Base-by-base conservation (phyloP, 2,797 vertebrate species). In the Neopelma chrysocephalum region DNA sequence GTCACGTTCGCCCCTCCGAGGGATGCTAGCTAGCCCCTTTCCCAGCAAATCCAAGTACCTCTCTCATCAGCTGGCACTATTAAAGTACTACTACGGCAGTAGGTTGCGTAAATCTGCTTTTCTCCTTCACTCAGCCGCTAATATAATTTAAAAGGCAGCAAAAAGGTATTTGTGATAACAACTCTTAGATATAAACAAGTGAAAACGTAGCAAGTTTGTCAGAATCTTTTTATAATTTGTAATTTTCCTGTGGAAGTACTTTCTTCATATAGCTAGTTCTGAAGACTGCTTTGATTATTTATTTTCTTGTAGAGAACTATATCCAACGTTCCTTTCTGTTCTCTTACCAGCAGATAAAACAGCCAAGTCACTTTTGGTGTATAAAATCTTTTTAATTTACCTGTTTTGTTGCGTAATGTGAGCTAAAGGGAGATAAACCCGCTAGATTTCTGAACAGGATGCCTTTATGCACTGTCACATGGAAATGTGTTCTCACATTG, bases 11-110 rank as follows among this genome's bases (percentile, higher is more conserved):
- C 5, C 64, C 17, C 18, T 29, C 4, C 7, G 6, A 18, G 16
- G 10, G 25, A 18, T 64, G 51, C 43, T 12, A 1, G 14, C 6
- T 53, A 1, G 1, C 13, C 9, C 47, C n/a, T 11, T 45, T 53
- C 50, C 32, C 53, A 6, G 25, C 47, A 40, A 43, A 27, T 11
- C 1, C 2, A 8, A 18, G 1, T 1, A 5, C 10, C 42, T 4
- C 7, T 3, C 14, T 20, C 4, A 4, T 4, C 31, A 70, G 21
- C 22, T 16, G 15, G 8, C 8, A 1, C 6, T 40, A 5, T 23
- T 12, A 32, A 11, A 2, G 2, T 40, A 25, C 3, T 20, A 0
- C 29, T 1, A 0, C 0, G 3, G 15, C 8, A 8, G 6, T 17
- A 10, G 3, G n/a, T 13, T 3, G 5, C 3, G 0, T 8, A 16